Conservation (phyloP, 2,888 invertebrate species). For the Microctonus hyperodae region DNA sequence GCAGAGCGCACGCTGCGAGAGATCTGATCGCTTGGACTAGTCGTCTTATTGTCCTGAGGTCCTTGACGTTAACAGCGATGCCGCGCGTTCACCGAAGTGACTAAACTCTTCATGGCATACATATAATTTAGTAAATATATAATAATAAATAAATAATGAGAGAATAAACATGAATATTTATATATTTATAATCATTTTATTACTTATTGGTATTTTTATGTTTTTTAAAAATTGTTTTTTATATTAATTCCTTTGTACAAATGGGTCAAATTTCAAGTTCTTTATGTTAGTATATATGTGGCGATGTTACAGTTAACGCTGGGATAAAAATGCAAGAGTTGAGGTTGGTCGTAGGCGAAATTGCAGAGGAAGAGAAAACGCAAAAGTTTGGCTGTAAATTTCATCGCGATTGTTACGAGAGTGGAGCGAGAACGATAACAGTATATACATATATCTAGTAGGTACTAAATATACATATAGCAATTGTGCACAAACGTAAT, state of each 20-base stretch:
- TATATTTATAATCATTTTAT: too few relatives aligned
- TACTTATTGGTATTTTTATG: background rate
- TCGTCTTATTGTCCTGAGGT: slow-evolving; percentile 50
- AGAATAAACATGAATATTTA: background rate
- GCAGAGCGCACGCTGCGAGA: slow-evolving; percentile 34
- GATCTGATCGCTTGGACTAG: slow-evolving; percentile 47
- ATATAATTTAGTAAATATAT: background rate
- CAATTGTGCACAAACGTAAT: background rate
- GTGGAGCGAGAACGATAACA: slow-evolving; percentile 23
- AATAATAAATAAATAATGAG: background rate
- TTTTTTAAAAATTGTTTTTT: background rate
- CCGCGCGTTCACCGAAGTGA: slow-evolving; percentile 2
- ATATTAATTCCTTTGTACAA: background rate
- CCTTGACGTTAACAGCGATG: slow-evolving; percentile 43
- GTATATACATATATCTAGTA: too few relatives aligned
- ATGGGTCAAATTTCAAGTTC: slow-evolving; percentile 11
- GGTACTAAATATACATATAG: background rate
- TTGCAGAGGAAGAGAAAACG: slow-evolving; percentile 27
- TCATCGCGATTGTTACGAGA: slow-evolving; percentile 17
- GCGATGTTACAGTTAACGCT: slow-evolving; percentile 18
- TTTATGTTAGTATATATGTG: background rate
- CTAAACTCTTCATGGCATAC: background rate
- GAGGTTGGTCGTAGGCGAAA: slow-evolving; percentile 20
- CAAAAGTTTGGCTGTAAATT: slow-evolving; percentile 26
- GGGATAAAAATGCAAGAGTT: background rate